Conservation (phyloP, 2,888 invertebrate genomes). For the Anagyrus pseudococci region DNA sequence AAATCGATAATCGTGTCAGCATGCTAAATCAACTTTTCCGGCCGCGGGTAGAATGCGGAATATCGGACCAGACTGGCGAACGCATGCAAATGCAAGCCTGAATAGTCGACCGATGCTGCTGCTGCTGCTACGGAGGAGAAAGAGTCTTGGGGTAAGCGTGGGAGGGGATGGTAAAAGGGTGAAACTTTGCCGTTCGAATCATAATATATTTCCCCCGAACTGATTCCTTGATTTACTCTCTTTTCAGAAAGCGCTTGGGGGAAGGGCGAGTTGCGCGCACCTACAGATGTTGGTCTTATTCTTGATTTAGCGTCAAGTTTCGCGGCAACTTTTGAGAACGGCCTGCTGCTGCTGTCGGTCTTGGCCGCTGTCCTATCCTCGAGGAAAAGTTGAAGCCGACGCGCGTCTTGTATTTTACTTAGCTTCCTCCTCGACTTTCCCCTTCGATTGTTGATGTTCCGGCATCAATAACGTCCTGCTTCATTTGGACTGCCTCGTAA, state of each 20-base stretch:
- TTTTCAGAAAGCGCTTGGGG: too few species aligned
- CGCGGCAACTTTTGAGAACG: conserved; percentile 5
- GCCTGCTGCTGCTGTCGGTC: neutral
- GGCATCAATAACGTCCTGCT: too few species aligned
- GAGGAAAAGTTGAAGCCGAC: neutral
- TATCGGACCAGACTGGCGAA: too few species aligned
- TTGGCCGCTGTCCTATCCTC: too few species aligned
- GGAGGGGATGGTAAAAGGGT: neutral
- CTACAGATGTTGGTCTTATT: conserved; percentile 24
- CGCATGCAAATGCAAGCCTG: conserved; percentile 23
- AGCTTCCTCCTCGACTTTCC: too few species aligned
- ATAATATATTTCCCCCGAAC: conserved; percentile 8
- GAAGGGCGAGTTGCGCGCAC: neutral
- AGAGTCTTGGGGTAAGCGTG: neutral
- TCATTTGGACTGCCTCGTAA: too few species aligned
- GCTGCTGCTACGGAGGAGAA: neutral
- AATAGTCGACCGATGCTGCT: conserved; percentile 7
- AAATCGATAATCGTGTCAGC: conserved; percentile 35
- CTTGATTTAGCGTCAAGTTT: conserved; percentile 19
- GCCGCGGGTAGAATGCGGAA: conserved; percentile 2
- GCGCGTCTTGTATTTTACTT: neutral
- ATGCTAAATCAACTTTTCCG: conserved; percentile 31
- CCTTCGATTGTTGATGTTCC: too few species aligned
- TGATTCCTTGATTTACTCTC: conserved; percentile 6
- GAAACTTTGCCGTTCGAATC: too few species aligned